Evolutionary conservation across 2,113 vertebrate genomes (phyloP), one percentile per base, ranked within the genome.

Genomic region (Speoplatyrhinus poulsoni): DNA sequence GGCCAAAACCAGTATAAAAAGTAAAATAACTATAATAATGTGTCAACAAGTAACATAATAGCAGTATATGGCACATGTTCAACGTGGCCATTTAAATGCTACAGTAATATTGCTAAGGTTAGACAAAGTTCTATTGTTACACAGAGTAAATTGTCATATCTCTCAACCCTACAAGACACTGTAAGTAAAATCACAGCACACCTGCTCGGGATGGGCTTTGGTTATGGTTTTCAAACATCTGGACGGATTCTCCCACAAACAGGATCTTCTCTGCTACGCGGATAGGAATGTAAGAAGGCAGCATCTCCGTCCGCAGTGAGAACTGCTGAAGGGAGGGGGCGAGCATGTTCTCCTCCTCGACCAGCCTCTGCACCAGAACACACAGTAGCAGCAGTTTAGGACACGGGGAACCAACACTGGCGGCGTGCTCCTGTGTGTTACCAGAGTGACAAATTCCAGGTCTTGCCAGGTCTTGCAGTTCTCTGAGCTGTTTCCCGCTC

Each of bases 191-290:
- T 46, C 26, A 70, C 16, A 69, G 19, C 12, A 36, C 91, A 99
- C 98, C 95, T 65, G 97, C 95, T 88, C 95, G 92, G 1, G 95
- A 95, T 33, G 96, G 90, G 81, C 93, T 95, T 80, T 96, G 93
- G 76, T 96, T 99, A 89, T 99, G 96, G 88, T 97, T 98, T 81
- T 99, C 97, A 80, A 99, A 99, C 97, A 99, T 99, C 91, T 99
- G 98, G 48, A 99, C 96, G 0, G 96, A 99, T 80, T 99, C 97
- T 75, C 98, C 98, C 12, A 99, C 96, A 81, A 99, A 99, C 26
- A 99, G 93, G 86, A 99, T 98, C 86, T 99, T 99, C 93, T 99
- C 97, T 9, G 96, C 98, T 67, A 98, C 96, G 1, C 96, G 88
- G 79, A 98, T 88, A 67, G 97, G 98, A 65, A 99, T 96, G 87